Evolutionary conservation across 2,797 vertebrate genomes (phyloP).

Genomic region (Falco cherrug): DNA sequence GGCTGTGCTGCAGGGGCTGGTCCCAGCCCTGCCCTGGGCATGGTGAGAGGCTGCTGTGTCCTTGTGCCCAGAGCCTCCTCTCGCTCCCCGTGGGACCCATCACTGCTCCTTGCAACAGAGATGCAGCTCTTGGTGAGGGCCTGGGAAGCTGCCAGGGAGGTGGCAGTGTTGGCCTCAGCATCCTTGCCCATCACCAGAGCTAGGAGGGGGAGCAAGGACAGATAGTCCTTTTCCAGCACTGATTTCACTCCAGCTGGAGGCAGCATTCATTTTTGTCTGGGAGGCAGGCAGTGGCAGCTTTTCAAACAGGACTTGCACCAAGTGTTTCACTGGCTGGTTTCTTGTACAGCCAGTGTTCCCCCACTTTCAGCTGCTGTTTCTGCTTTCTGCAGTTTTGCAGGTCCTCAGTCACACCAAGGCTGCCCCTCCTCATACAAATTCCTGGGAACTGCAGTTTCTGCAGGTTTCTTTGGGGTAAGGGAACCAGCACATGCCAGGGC

Average conservation of each 20-base stretch:
- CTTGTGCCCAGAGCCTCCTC: background rate
- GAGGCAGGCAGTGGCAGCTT: background rate
- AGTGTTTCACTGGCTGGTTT: background rate
- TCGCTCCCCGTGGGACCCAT: fast-evolving
- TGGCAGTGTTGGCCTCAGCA: fast-evolving
- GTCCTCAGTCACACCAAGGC: too few relatives aligned
- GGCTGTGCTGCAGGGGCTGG: background rate
- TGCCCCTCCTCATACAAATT: background rate
- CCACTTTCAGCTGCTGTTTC: background rate
- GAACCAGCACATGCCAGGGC: background rate
- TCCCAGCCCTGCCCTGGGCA: background rate
- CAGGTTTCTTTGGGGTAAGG: background rate
- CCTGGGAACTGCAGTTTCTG: background rate
- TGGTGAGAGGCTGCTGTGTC: background rate
- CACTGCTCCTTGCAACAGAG: background rate
- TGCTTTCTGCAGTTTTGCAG: background rate
- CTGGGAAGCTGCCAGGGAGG: background rate
- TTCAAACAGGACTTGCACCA: background rate
- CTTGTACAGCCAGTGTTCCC: background rate
- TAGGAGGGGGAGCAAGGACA: background rate
- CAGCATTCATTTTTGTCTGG: fast-evolving
- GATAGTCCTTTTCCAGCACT: background rate
- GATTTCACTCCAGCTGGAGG: background rate
- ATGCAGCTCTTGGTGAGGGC: fast-evolving
- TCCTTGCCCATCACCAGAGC: background rate